These are phyloP conservation scores for Hecatera dysodea DNA, from an alignment of 2,888 invertebrate species.

Conservation along the genomic window DNA sequence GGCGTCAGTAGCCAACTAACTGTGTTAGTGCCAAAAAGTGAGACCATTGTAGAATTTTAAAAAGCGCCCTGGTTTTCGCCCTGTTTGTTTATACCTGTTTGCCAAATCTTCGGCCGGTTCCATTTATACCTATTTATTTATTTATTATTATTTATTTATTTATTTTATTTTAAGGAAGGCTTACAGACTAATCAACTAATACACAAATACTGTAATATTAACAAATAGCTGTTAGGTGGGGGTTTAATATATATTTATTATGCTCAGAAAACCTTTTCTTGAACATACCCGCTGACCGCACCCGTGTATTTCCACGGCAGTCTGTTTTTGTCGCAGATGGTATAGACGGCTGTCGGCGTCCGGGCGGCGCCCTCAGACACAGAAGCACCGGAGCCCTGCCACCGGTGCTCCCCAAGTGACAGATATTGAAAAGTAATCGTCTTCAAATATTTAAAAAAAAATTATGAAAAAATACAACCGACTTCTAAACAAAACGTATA, in stretches of 20 bases:
- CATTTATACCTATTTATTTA: no score
- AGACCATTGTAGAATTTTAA: background rate
- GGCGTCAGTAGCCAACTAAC: background rate
- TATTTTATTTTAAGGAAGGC: no score
- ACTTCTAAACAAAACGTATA: no score
- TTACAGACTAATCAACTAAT: no score
- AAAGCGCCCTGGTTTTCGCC: background rate
- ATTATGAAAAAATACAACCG: no score
- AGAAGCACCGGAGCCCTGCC: background rate
- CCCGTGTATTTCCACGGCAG: background rate
- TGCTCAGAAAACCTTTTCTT: background rate
- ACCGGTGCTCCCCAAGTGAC: background rate
- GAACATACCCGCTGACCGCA: background rate
- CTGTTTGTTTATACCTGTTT: background rate
- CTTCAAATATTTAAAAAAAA: background rate
- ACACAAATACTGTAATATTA: no score
- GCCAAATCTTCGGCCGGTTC: background rate
- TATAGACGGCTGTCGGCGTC: background rate
- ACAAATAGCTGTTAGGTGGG: no score
- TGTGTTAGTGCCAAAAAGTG: background rate
- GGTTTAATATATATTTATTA: background rate
- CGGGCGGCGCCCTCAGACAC: slow-evolving; percentile 6
- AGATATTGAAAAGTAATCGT: background rate
- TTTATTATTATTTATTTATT: no score
- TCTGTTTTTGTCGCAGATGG: slow-evolving; percentile 3